phyloP scores from a whole-genome alignment of 2,113 vertebrate genomes.

The Syngnathus scovelli region DNA sequence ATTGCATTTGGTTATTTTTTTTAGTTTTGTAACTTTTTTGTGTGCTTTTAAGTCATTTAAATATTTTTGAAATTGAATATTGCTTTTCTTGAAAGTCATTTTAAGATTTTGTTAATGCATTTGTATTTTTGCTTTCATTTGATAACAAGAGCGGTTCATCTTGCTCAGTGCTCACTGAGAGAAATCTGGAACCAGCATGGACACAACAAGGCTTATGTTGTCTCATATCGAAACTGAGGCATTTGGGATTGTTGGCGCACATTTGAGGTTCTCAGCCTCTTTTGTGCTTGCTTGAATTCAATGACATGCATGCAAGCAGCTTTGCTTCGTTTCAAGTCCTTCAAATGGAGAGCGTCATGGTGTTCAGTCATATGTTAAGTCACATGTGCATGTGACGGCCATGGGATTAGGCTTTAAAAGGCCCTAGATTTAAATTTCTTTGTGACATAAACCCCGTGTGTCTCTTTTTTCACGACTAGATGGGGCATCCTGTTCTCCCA shows the following conservation, averaged over 20 bases:
- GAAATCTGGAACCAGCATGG: not conserved
- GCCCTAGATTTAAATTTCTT: not conserved
- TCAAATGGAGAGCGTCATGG: not conserved
- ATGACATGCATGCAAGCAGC: not conserved
- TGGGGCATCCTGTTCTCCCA: conserved; percentile 98
- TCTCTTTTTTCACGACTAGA: conserved; percentile 57
- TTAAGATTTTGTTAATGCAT: too few relatives aligned
- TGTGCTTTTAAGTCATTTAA: not conserved
- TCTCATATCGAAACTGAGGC: not conserved
- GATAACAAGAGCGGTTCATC: not conserved
- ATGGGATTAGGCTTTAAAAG: not conserved
- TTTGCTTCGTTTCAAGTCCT: not conserved
- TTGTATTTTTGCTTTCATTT: not conserved
- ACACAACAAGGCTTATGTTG: not conserved
- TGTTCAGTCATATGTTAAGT: not conserved
- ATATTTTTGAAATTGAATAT: not conserved
- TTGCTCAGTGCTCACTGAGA: not conserved
- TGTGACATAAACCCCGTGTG: too few relatives aligned
- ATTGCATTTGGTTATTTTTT: not conserved
- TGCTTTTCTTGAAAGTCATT: too few relatives aligned
- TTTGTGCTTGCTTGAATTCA: not conserved
- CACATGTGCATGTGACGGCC: not conserved
- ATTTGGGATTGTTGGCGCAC: not conserved
- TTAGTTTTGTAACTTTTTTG: not conserved
- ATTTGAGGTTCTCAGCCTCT: not conserved